Conservation (phyloP, 2,797 vertebrate species). For the Schizopygopsis pylzovi region DNA sequence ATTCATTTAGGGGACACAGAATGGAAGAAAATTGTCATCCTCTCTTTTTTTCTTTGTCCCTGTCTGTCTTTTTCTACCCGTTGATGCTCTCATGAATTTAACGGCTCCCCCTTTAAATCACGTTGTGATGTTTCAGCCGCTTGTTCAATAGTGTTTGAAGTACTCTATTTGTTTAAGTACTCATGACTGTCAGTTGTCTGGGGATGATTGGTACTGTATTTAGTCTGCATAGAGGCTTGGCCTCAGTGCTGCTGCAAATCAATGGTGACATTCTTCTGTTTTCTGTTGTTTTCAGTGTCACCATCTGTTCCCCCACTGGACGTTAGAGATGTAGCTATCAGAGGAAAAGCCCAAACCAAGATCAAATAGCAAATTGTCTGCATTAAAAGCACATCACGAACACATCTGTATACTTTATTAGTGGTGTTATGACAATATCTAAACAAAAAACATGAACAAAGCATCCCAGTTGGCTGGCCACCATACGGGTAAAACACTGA, state of each 20-base stretch:
- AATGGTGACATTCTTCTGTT: constrained; percentile 13
- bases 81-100: constrained; percentile 2
- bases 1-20: constrained; percentile 54
- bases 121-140: constrained; percentile 9
- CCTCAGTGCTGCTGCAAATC: constrained; percentile 20
- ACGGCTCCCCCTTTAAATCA: constrained; percentile 17
- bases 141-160: constrained; percentile 16
- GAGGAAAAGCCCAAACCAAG: background rate
- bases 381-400: background rate
- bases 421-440: too few relatives aligned
- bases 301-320: constrained; percentile 25
- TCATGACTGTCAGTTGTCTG: constrained; percentile 8
- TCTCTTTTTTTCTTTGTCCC: constrained; percentile 16
- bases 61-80: constrained; percentile 38
- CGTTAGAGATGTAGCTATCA: background rate
- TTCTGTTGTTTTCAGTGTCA: constrained; percentile 6
- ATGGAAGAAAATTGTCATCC: background rate
- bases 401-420: constrained; percentile 9
- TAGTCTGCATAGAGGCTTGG: background rate
- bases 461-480: too few relatives aligned
- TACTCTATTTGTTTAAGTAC: constrained; percentile 32
- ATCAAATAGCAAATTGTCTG: background rate
- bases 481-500: too few relatives aligned
- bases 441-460: too few relatives aligned
- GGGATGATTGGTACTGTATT: constrained; percentile 8